These are phyloP conservation scores for Festucalex cinctus DNA, from an alignment of 2,113 vertebrate genomes.

Conservation along the genomic window DNA sequence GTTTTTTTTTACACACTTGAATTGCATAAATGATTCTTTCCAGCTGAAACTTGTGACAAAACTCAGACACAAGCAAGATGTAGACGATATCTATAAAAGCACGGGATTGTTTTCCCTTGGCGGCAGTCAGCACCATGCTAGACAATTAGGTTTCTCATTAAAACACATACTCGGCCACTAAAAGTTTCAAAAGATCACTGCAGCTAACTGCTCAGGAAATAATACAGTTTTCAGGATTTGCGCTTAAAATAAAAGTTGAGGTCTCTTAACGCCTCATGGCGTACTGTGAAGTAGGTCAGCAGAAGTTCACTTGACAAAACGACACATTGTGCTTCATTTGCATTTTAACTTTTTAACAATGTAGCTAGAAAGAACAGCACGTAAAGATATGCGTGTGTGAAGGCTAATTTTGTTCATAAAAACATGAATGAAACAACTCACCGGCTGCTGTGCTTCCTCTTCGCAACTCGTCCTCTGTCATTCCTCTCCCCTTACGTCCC, in stretches of 20 bases:
- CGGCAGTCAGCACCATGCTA: background rate
- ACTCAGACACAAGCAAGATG: too few relatives aligned
- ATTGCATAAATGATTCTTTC: too few relatives aligned
- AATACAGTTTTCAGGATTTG: background rate
- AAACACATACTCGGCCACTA: background rate
- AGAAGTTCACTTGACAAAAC: constrained; percentile 8
- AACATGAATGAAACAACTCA: constrained; percentile 52
- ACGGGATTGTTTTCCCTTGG: too few relatives aligned
- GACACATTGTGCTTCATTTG: background rate
- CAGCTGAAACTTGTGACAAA: too few relatives aligned
- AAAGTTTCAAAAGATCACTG: background rate
- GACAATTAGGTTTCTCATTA: background rate
- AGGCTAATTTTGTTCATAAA: background rate
- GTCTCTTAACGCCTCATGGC: constrained; percentile 19
- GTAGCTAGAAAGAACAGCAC: background rate
- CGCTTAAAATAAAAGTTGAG: constrained; percentile 7
- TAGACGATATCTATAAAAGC: too few relatives aligned
- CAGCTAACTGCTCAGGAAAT: background rate
- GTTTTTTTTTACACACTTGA: too few relatives aligned
- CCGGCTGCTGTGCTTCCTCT: constrained; percentile 36
- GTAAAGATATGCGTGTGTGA: background rate
- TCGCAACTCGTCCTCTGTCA: constrained; percentile 25
- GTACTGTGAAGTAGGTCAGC: constrained; percentile 48
- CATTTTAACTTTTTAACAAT: background rate
- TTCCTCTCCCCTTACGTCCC: constrained; percentile 30